A percentile compares a stretch with the other conserved stretches of the same genome.
phyloP scores from a whole-genome alignment of 2,113 vertebrate genomes.

The Strix uralensis region DNA sequence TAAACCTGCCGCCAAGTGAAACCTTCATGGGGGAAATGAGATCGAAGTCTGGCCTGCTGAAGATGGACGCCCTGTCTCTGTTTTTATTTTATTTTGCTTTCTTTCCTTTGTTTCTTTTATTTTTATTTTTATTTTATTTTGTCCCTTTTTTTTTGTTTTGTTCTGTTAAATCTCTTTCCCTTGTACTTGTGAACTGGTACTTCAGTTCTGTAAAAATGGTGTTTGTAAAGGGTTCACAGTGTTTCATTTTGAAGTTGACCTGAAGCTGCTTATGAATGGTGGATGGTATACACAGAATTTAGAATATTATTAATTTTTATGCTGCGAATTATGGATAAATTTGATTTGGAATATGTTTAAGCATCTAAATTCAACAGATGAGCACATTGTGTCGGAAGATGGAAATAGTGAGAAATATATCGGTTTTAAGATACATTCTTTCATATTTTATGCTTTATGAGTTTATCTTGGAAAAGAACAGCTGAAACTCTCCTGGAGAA shows the following conservation, averaged over 20 bases:
- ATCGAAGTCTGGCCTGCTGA: slow-evolving; percentile 96
- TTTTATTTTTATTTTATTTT: slow-evolving; percentile 68
- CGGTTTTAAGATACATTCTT: not conserved
- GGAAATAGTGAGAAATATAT: not conserved
- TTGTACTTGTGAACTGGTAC: slow-evolving; percentile 80
- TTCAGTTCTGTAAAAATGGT: slow-evolving; percentile 79
- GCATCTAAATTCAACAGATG: slow-evolving; percentile 1
- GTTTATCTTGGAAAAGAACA: slow-evolving; percentile 1
- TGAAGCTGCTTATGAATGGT: slow-evolving; percentile 62
- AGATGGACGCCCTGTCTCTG: slow-evolving; percentile 99
- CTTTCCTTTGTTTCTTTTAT: slow-evolving; percentile 76
- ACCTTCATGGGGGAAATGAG: slow-evolving; percentile 98
- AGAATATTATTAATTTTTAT: not conserved
- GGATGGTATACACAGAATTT: slow-evolving; percentile 18
- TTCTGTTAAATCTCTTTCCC: slow-evolving; percentile 80
- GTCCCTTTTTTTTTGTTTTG: slow-evolving; percentile 82
- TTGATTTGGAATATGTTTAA: not conserved
- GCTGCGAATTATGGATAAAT: not conserved
- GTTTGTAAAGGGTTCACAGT: slow-evolving; percentile 75
- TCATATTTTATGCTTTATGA: not conserved
- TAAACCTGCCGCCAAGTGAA: slow-evolving; percentile 98
- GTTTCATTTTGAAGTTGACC: slow-evolving; percentile 65
- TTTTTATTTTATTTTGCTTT: slow-evolving; percentile 85
- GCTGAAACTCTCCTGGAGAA: slow-evolving; percentile 7
- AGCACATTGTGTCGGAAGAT: slow-evolving; percentile 13